Percentiles rank a stretch among this genome's conserved stretches.
These are phyloP conservation scores for Pollenia griseotomentosa DNA, from an alignment of 2,888 invertebrate genomes.

Conservation along the genomic window DNA sequence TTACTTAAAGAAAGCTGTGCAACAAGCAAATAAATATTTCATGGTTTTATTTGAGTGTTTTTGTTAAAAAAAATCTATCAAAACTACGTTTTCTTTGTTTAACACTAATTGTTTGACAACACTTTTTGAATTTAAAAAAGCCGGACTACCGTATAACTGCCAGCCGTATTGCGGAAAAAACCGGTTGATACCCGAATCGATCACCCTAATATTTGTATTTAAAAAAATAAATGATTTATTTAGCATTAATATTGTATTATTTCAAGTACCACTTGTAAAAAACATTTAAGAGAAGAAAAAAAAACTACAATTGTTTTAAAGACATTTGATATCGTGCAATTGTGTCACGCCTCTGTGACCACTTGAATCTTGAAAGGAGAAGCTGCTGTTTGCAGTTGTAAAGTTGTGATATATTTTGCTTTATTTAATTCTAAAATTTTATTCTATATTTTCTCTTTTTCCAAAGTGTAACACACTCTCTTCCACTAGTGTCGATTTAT, in stretches of 20 bases:
- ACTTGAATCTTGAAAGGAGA: constrained; percentile 34
- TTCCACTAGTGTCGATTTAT: constrained; percentile 18
- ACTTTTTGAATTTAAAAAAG: too few relatives aligned
- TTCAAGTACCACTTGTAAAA: not conserved
- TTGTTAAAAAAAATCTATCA: too few relatives aligned
- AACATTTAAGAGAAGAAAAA: not conserved
- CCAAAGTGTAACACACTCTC: not conserved
- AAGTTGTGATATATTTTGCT: constrained; percentile 1
- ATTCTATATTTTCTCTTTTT: constrained; percentile 42
- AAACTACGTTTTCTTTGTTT: too few relatives aligned
- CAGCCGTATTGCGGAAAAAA: too few relatives aligned
- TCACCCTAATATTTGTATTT: not conserved
- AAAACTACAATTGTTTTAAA: constrained; percentile 24
- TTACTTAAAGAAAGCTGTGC: too few relatives aligned
- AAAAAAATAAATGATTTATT: constrained; percentile 25
- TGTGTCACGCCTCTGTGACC: constrained; percentile 75
- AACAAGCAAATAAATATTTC: too few relatives aligned
- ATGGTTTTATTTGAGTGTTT: too few relatives aligned
- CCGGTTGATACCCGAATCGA: too few relatives aligned
- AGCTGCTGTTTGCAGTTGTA: not conserved
- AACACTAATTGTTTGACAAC: too few relatives aligned
- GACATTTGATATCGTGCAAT: constrained; percentile 75
- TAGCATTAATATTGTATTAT: not conserved
- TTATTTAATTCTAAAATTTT: constrained; percentile 8
- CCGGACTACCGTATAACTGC: too few relatives aligned